A percentile compares a stretch with the other conserved stretches of the same genome.
Conservation (phyloP, 37 sponge, comb jelly and placozoan genomes). For the Petrosia ficiformis region DNA sequence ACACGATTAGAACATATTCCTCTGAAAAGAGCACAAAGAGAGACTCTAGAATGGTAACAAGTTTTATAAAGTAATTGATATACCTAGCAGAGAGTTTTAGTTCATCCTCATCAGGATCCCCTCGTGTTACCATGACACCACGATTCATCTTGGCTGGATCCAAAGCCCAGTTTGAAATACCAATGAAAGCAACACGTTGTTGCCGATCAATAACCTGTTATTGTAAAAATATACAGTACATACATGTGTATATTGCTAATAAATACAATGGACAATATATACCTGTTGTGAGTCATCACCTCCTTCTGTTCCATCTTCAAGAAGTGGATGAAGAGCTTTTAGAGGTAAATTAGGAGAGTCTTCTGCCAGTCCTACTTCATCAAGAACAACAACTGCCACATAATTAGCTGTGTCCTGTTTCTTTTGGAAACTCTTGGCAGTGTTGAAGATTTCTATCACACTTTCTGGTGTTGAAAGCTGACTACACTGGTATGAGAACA, state of each 20-base stretch:
- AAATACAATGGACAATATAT: background rate
- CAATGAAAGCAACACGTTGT: slow-evolving; percentile 89
- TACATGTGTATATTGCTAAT: background rate
- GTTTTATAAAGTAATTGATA: too few relatives aligned
- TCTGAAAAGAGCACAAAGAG: background rate
- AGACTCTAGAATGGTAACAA: background rate
- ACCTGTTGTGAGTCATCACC: slow-evolving; percentile 34
- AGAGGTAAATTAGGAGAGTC: slow-evolving; percentile 87
- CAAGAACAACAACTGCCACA: slow-evolving; percentile 87
- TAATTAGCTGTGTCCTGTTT: slow-evolving; percentile 30
- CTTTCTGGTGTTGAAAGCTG: slow-evolving; percentile 82
- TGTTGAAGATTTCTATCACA: slow-evolving; percentile 72
- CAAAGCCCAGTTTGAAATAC: slow-evolving; percentile 98
- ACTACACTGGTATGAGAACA: slow-evolving; percentile 91
- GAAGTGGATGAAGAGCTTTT: slow-evolving; percentile 87
- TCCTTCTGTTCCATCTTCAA: slow-evolving; percentile 82
- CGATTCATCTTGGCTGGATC: slow-evolving; percentile 99
- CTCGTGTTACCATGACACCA: slow-evolving; percentile 91
- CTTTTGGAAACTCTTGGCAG: slow-evolving; percentile 51
- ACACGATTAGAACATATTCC: slow-evolving; percentile 67
- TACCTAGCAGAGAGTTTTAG: slow-evolving; percentile 70
- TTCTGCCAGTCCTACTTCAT: slow-evolving; percentile 93
- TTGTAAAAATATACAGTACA: background rate
- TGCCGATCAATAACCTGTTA: slow-evolving; percentile 43
- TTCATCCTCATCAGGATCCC: slow-evolving; percentile 70